These are phyloP conservation scores for Otocyon megalotis DNA, from an alignment of 2,113 vertebrate species.

Conservation along the genomic window DNA sequence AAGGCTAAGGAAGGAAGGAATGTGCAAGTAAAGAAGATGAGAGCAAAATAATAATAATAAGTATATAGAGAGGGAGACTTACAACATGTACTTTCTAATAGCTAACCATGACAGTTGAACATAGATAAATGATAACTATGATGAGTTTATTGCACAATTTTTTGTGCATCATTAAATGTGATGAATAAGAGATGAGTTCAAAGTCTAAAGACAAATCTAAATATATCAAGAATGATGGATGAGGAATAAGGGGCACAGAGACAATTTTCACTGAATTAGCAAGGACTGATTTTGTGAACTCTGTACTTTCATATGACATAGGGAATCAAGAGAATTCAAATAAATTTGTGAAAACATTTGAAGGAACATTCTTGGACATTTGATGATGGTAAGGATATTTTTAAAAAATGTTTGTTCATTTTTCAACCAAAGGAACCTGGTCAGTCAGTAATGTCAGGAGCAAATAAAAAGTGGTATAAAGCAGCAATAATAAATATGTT, in stretches of 20 bases:
- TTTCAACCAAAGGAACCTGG: rapidly evolving
- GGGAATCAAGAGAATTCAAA: not conserved
- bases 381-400: not conserved
- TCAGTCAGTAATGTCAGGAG: not conserved
- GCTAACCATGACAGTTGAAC: slow-evolving; percentile 67
- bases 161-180: slow-evolving; percentile 82
- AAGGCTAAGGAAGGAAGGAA: not conserved
- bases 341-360: not conserved
- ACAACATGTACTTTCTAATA: slow-evolving; percentile 72
- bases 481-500: rapidly evolving
- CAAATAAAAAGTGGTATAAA: rapidly evolving
- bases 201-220: slow-evolving; percentile 76
- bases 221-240: not conserved
- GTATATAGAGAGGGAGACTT: slow-evolving; percentile 24
- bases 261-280: slow-evolving; percentile 51
- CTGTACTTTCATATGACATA: not conserved
- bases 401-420: not conserved
- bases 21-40: not conserved
- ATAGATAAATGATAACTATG: slow-evolving; percentile 77
- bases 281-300: not conserved
- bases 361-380: not conserved
- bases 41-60: slow-evolving; percentile 56
- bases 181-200: slow-evolving; percentile 77
- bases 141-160: slow-evolving; percentile 77
- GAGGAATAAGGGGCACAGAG: slow-evolving; percentile 37